Conservation (phyloP, 2,888 invertebrate species). For the Balanococcus diminutus region DNA sequence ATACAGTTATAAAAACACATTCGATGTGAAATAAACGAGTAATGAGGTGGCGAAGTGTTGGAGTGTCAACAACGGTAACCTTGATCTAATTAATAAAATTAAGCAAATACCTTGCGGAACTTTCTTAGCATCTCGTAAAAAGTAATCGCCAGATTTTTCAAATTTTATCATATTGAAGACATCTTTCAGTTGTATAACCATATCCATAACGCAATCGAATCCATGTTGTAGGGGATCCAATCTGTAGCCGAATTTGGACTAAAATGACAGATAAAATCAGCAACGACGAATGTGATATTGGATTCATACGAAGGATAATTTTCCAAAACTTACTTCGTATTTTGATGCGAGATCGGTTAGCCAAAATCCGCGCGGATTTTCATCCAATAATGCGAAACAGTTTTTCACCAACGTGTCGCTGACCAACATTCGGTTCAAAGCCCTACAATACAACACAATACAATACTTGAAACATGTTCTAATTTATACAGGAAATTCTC, state of each 20-base stretch:
- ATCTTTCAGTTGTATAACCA: background rate
- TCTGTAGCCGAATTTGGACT: background rate
- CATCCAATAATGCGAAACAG: conserved; percentile 23
- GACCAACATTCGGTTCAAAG: background rate
- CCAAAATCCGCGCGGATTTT: background rate
- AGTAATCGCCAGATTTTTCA: conserved; percentile 13
- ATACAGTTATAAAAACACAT: background rate
- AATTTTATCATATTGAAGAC: background rate
- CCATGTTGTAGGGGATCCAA: background rate
- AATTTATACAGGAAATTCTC: too few relatives aligned
- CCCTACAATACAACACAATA: background rate
- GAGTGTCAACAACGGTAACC: background rate
- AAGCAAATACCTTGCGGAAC: background rate
- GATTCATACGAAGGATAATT: background rate
- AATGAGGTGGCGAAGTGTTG: background rate
- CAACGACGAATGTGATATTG: background rate
- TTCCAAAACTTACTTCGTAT: background rate
- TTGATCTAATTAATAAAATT: too few relatives aligned
- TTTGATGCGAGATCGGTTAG: background rate
- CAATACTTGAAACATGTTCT: background rate
- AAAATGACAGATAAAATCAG: background rate
- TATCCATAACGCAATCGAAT: background rate
- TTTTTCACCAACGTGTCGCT: conserved; percentile 4
- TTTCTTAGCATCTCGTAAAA: conserved; percentile 4
- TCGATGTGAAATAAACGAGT: background rate